Percentiles rank a stretch among this genome's conserved stretches.
Conservation (phyloP, 2,797 vertebrate genomes). For the Parambassis ranga region DNA sequence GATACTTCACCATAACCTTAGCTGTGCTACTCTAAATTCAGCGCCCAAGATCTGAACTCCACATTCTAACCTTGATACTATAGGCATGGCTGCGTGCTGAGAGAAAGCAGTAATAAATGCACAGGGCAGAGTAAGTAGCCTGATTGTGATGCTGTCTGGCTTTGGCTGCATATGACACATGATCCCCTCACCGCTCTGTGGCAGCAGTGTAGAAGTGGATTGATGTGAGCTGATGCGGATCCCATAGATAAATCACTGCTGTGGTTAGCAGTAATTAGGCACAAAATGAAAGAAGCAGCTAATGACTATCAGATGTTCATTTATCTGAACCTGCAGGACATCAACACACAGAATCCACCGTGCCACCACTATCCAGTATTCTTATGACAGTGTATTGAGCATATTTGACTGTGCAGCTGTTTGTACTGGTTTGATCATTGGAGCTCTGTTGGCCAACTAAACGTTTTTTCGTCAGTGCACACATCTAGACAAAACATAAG, state of each 20-base stretch:
- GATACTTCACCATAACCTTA: constrained; percentile 63
- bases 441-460: too few species aligned
- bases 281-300: background rate
- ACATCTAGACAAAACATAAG: too few species aligned
- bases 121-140: constrained; percentile 7
- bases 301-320: background rate
- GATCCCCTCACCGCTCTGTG: background rate
- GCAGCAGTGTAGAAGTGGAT: constrained; percentile 3
- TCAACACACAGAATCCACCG: constrained; percentile 5
- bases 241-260: constrained; percentile 3
- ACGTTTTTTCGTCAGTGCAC: too few species aligned
- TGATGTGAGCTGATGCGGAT: background rate
- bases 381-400: too few species aligned
- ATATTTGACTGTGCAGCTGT: too few species aligned
- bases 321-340: background rate
- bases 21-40: constrained; percentile 59
- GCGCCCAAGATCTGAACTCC: constrained; percentile 29
- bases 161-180: constrained; percentile 4
- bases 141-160: background rate
- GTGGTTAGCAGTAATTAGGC: background rate
- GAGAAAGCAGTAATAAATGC: background rate
- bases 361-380: background rate
- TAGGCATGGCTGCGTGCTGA: background rate
- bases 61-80: constrained; percentile 13
- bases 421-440: too few species aligned